Conservation (phyloP, 2,888 invertebrate genomes). For the Apodemia zela region DNA sequence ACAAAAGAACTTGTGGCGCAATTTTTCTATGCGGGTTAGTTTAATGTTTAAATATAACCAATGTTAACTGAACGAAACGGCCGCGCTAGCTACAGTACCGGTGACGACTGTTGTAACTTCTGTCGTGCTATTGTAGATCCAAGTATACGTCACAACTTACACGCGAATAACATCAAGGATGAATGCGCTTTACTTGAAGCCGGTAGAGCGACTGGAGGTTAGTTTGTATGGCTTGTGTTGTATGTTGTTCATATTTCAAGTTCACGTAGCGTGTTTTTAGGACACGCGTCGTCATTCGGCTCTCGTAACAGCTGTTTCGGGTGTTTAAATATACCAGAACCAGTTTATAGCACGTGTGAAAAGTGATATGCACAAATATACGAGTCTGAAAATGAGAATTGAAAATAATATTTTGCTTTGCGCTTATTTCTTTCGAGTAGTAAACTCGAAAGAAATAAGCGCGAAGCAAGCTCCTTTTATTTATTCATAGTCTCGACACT, state of each 20-base stretch:
- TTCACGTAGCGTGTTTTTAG: neutral
- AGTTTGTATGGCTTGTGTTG: neutral
- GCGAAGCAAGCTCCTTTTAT: no score
- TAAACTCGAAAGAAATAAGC: no score
- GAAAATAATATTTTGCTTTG: neutral
- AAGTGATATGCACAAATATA: neutral
- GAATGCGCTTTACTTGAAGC: conserved; percentile 17
- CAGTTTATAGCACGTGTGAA: neutral
- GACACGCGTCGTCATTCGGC: neutral
- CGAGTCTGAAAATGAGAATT: neutral
- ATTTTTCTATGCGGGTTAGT: conserved; percentile 30
- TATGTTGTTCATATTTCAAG: neutral
- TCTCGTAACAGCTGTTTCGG: neutral
- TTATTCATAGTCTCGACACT: no score
- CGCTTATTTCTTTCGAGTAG: no score
- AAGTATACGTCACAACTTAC: conserved; percentile 64
- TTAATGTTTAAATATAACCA: conserved; percentile 39
- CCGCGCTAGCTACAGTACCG: conserved; percentile 50
- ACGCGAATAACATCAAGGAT: conserved; percentile 65
- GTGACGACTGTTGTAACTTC: conserved; percentile 54
- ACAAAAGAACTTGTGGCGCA: conserved; percentile 25
- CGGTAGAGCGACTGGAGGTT: neutral
- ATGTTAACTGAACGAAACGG: conserved; percentile 45
- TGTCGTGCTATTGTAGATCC: conserved; percentile 70
- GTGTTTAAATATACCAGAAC: neutral